phyloP scores from a whole-genome alignment of 1,140 invertebrate genomes.

The fruit fly (Drosophila melanogaster) region Release_6_plus_ISO1_MT NC_004354.4:9958001-9958500 shows the following conservation, averaged over 20 bases:
- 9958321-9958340: slow-evolving; percentile 22
- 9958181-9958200: slow-evolving; percentile 70
- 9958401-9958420: slow-evolving; percentile 1
- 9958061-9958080: slow-evolving; percentile 61
- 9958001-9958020: background rate
- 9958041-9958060: slow-evolving; percentile 75
- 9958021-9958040: slow-evolving; percentile 42
- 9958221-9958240: background rate
- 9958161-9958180: slow-evolving; percentile 69
- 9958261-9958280: slow-evolving; percentile 7
- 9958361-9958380: slow-evolving; percentile 21
- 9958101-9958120: background rate
- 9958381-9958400: slow-evolving; percentile 34
- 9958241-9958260: background rate
- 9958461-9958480: no score
- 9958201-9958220: slow-evolving; percentile 36
- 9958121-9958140: no score
- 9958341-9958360: slow-evolving; percentile 20
- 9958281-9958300: slow-evolving; percentile 26
- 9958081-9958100: background rate
- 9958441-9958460: background rate
- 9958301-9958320: slow-evolving; percentile 50
- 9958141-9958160: slow-evolving; percentile 53
- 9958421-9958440: slow-evolving; percentile 5
- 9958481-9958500: no score